Evolutionary conservation across 53 echinoderm and acorn worm species (phyloP).

Genomic region (Crossaster papposus): DNA sequence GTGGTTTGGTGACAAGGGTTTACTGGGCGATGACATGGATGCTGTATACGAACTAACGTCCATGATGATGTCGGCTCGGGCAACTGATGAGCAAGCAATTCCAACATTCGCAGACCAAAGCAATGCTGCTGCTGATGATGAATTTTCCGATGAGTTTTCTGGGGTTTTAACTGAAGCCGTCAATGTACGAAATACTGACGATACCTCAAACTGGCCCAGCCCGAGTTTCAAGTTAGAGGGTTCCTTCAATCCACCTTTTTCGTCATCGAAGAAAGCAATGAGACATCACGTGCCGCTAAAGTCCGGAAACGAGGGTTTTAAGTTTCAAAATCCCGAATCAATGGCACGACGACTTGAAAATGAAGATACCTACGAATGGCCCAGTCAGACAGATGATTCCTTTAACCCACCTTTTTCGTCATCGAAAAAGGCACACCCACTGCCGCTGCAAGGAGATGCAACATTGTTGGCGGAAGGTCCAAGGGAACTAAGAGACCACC

Average conservation of each 20-base stretch:
- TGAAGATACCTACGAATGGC: neutral
- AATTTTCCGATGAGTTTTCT: too few species aligned
- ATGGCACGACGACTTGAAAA: neutral
- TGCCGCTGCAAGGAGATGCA: neutral
- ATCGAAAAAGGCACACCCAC: neutral
- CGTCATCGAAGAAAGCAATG: conserved; percentile 3
- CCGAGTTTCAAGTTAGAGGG: neutral
- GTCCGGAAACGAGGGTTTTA: neutral
- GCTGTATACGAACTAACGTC: neutral
- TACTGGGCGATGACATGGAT: conserved; percentile 19
- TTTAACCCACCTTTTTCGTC: conserved; percentile 13
- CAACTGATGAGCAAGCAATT: neutral
- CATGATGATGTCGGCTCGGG: conserved; percentile 34
- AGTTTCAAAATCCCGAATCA: conserved; percentile 1
- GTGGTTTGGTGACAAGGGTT: conserved; percentile 65
- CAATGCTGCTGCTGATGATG: neutral
- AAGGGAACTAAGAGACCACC: neutral
- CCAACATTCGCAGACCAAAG: neutral
- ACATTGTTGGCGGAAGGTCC: neutral
- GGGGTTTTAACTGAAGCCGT: too few species aligned
- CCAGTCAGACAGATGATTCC: neutral
- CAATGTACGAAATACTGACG: neutral
- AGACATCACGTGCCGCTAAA: neutral
- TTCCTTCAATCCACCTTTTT: conserved; percentile 32
- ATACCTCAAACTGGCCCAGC: conserved; percentile 25